Percentiles rank a stretch among this genome's conserved stretches.
These are phyloP conservation scores for Enteromius fasciolatus DNA, from an alignment of 2,797 vertebrate species.

Conservation along the genomic window DNA sequence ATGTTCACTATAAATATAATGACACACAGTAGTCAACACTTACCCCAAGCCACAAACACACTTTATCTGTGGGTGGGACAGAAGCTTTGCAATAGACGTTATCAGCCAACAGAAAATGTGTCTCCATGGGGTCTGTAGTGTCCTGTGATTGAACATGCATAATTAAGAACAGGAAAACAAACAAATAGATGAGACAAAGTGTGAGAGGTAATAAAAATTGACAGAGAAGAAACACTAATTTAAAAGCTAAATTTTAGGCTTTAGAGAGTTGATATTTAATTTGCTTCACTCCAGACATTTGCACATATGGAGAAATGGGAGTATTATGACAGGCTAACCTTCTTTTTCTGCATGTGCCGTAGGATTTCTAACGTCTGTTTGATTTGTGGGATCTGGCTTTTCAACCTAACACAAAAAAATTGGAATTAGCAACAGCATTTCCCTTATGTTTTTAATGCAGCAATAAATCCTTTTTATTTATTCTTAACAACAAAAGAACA, in stretches of 20 bases:
- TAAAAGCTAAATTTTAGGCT: background rate
- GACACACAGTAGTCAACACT: conserved; percentile 64
- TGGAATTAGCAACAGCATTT: background rate
- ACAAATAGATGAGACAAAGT: background rate
- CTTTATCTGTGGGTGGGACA: conserved; percentile 95
- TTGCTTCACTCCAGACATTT: background rate
- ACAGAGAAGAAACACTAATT: background rate
- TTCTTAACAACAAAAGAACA: background rate
- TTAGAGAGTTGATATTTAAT: background rate
- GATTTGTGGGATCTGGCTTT: conserved; percentile 98
- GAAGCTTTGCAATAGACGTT: conserved; percentile 97
- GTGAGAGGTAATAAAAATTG: background rate
- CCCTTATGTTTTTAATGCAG: background rate
- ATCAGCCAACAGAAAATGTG: conserved; percentile 94
- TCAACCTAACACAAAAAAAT: conserved; percentile 80
- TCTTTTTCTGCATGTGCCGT: conserved; percentile 99
- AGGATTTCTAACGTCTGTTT: conserved; percentile 98
- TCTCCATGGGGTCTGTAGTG: conserved; percentile 90
- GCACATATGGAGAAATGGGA: background rate
- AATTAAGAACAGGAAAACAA: background rate
- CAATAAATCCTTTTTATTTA: background rate
- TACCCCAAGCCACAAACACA: conserved; percentile 98
- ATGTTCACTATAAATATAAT: background rate
- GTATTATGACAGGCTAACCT: conserved; percentile 75
- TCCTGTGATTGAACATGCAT: conserved; percentile 74